These are phyloP conservation scores for Drosophila pallidifrons DNA, from an alignment of 1,140 invertebrate genomes.

Conservation along the genomic window DNA sequence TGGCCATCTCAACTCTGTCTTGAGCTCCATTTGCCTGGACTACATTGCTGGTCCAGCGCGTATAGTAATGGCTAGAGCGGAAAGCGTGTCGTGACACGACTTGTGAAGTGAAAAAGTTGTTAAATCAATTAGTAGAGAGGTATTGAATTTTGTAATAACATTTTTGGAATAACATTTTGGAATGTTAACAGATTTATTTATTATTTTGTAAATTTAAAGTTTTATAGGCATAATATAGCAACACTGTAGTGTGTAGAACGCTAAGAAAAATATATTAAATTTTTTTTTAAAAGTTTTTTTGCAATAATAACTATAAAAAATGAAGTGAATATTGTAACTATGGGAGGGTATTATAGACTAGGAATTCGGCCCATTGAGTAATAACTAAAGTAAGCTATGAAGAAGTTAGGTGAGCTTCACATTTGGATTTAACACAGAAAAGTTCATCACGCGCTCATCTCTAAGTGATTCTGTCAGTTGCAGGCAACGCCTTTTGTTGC, in stretches of 20 bases:
- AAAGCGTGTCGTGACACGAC: conserved; percentile 2
- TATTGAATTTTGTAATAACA: neutral
- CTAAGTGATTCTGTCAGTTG: conserved; percentile 34
- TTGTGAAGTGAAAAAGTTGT: neutral
- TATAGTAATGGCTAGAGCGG: neutral
- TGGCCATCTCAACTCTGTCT: conserved; percentile 40
- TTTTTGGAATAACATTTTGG: no score
- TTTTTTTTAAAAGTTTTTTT: no score
- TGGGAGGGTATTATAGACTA: no score
- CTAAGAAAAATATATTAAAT: no score
- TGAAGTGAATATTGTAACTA: no score
- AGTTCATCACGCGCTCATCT: conserved; percentile 8
- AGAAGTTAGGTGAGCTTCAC: neutral
- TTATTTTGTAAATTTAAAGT: no score
- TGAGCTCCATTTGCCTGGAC: neutral
- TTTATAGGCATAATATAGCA: no score
- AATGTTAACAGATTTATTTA: no score
- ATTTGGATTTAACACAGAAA: neutral
- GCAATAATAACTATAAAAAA: no score
- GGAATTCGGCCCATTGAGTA: no score
- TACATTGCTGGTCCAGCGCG: neutral
- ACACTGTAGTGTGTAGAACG: no score
- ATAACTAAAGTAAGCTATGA: no score
- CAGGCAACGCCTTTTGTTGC: conserved; percentile 66
- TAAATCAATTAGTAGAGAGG: neutral